Evolutionary conservation across 2,113 vertebrate species (phyloP), one percentile per base, ranked within the genome.

Genomic region (Nothoprocta perdicaria): DNA sequence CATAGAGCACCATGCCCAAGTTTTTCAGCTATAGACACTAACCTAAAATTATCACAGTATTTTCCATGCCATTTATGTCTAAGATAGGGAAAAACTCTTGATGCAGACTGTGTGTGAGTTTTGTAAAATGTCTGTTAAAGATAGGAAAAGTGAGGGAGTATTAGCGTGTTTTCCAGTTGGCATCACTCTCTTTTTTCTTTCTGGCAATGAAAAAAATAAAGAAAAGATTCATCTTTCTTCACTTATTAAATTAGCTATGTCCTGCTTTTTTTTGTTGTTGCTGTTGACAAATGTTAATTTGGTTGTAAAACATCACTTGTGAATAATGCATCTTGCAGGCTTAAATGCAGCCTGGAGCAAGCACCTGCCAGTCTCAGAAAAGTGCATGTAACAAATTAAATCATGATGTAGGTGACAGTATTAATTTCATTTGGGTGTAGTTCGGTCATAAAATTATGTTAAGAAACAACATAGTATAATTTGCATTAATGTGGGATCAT

Each of bases 291-390:
- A 87, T 57, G 46, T 75, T 91, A 72, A 77, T 92, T 87, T 80
- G 72, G 23, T 61, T 94, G 84, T 86, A 92, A 93, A 96, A 53
- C 80, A 83, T 80, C 43, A 15, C 46, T 91, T 85, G 68, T 46
- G 31, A 89, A 45, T 69, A 80, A 35, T 80, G 81, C 60, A 43
- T 79, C 50, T 65, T 79, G 29, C 68, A 67, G 71, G 45, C 45
- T 86, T 58, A 76, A 89, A 65, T 4, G 22, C 57, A 91, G 81
- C 87, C 94, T 82, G 50, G 79, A 92, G 91, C 84, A 90, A 94
- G 45, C 46, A 95, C 81, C 89, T 92, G 72, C 86, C 87, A 63
- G 46, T 85, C 38, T 38, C 22, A 33, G 63, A 55, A 5, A 93
- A 71, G 46, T 78, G 29, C 50, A 5, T 52, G 31, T 67, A 67